Percentiles rank a stretch among this genome's conserved stretches.
Evolutionary conservation across 2,797 vertebrate species (phyloP).

Genomic region (Gambelia wislizenii): DNA sequence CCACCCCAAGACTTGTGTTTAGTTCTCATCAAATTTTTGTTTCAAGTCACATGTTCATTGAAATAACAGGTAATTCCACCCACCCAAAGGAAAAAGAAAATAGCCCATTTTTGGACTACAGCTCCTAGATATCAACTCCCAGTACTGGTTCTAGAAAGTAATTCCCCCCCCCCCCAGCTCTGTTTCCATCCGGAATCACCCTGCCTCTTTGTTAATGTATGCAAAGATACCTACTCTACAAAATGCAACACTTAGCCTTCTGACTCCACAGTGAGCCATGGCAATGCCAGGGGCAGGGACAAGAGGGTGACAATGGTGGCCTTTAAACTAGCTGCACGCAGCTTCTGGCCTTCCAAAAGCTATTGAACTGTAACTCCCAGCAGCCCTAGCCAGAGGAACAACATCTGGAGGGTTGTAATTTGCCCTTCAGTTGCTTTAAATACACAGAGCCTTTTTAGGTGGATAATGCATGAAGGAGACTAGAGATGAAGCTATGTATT

Average conservation of each 20-base stretch:
- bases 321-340: no score
- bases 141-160: no score
- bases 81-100: no score
- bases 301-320: not conserved
- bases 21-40: not conserved
- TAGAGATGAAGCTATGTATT: not conserved
- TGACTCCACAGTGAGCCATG: not conserved
- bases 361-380: no score
- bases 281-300: not conserved
- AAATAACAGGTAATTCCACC: not conserved
- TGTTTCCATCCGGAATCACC: not conserved
- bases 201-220: not conserved
- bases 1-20: not conserved
- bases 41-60: not conserved
- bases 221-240: not conserved
- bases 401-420: no score
- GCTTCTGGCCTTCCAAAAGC: no score
- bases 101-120: no score
- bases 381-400: no score
- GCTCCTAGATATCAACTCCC: no score
- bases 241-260: not conserved
- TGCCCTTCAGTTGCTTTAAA: not conserved
- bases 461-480: not conserved
- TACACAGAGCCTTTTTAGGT: not conserved
- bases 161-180: no score